Conservation (phyloP, 1,140 invertebrate genomes). For the Venustaconcha ellipsiformis region DNA sequence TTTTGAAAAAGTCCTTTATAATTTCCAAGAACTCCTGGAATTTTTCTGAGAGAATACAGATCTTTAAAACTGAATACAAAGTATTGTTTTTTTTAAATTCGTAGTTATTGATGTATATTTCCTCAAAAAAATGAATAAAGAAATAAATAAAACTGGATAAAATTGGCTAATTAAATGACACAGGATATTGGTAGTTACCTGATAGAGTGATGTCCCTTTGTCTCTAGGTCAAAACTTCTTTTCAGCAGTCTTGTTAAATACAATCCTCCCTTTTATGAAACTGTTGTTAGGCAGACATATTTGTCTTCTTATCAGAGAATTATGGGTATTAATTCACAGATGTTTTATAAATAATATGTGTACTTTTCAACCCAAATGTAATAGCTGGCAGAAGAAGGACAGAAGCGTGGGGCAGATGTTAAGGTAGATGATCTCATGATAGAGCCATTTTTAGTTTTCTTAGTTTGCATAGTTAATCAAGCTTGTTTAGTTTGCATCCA, state of each 20-base stretch:
- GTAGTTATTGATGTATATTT: too few species aligned
- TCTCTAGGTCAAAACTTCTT: neutral
- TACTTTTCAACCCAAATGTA: neutral
- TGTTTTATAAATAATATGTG: neutral
- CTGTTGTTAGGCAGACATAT: neutral
- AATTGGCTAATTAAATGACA: too few species aligned
- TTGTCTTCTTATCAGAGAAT: neutral
- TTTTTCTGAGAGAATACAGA: too few species aligned
- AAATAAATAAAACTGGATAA: too few species aligned
- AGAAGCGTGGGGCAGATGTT: conserved; percentile 18
- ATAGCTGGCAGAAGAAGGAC: conserved; percentile 26
- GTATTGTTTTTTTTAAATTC: too few species aligned
- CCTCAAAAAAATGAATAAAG: too few species aligned
- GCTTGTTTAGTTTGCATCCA: neutral
- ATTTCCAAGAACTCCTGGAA: too few species aligned
- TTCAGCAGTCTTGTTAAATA: neutral
- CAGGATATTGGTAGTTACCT: neutral
- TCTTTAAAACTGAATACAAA: too few species aligned
- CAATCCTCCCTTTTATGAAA: neutral
- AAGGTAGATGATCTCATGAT: conserved; percentile 15
- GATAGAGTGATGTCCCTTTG: neutral
- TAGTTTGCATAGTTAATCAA: neutral
- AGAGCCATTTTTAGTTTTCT: neutral
- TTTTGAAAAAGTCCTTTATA: too few species aligned
- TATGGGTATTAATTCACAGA: neutral